Base-by-base conservation (phyloP, 2,888 invertebrate species). In the Pardosa pseudoannulata region DNA sequence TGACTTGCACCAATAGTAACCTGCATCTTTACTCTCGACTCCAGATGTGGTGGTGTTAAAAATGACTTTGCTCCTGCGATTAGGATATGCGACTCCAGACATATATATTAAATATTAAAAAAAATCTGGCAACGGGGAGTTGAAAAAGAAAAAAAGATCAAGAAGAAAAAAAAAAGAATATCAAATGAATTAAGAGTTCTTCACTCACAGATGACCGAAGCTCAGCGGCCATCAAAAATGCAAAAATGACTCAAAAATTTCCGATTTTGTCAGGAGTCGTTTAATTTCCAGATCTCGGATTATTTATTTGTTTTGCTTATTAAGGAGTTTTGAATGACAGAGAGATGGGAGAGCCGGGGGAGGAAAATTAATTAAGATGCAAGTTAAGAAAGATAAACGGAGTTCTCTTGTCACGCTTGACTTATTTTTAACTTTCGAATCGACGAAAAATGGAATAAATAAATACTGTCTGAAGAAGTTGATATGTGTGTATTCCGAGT, bases 121-220 rank as follows among this genome's bases (percentile, higher is more conserved):
- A 83, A 75, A 72, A 82, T n/a, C n/a, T 28, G 36, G 41, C 41
- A 46, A 46, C 41, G 41, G 41, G 1, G 16, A 46, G 16, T 11
- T 46, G 16, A 46, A 46, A 46, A n/a, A 46, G 16, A 46, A n/a
- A n/a, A 56, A 23, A 56, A 56, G 2, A 23, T 56, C 36, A 7
- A 5, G 36, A 36, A 36, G 5, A n/a, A 46, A 0, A 13, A 16
- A 64, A 19, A 76, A 76, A 82, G n/a, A n/a, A 82, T 75, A 62
- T 41, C 13, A 29, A 72, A 67, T n/a, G n/a, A 36, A 85, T 85
- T 78, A 78, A 73, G 83, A 85, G 83, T 85, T 85, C 83, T 85
- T 85, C 67, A 67, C 68, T 85, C 41, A 41, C 78, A 78, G 83
- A 78, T 85, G 83, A 71, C 36, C 67, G 65, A 62, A 76, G 46